Conservation (phyloP, 2,113 vertebrate species). For the Gobio gobio region DNA sequence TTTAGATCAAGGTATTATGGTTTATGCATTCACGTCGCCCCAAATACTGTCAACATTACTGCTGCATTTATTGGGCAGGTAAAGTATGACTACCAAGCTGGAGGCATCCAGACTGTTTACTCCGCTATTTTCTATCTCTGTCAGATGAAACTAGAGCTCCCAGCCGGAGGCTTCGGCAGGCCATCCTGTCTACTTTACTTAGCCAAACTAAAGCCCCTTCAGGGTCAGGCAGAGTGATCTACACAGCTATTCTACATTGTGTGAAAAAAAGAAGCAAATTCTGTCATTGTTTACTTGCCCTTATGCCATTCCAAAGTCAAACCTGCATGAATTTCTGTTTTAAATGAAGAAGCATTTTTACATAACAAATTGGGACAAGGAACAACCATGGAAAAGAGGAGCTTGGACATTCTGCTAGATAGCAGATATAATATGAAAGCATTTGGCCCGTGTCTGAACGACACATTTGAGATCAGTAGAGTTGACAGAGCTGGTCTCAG, state of each 20-base stretch:
- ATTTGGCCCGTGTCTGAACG: background rate
- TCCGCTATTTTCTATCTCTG: constrained; percentile 38
- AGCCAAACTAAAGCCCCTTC: constrained; percentile 38
- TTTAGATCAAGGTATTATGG: background rate
- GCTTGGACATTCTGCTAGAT: constrained; percentile 4
- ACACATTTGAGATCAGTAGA: background rate
- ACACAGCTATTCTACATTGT: background rate
- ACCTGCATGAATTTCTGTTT: background rate
- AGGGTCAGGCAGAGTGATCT: constrained; percentile 35
- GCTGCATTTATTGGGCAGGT: constrained; percentile 31
- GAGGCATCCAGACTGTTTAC: constrained; percentile 45
- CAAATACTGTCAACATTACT: constrained; percentile 13
- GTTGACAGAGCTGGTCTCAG: background rate
- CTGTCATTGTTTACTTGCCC: background rate
- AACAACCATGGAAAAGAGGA: background rate
- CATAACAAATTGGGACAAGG: background rate
- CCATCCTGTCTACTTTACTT: constrained; percentile 51
- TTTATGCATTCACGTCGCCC: constrained; percentile 17
- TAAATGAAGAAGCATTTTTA: background rate
- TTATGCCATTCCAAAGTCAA: background rate
- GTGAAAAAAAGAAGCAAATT: background rate
- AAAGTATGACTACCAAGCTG: constrained; percentile 17
- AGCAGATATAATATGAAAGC: background rate
- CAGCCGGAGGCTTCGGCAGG: constrained; percentile 38
- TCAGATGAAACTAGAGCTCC: constrained; percentile 47